A percentile compares a stretch with the other conserved stretches of the same genome.
phyloP scores from a whole-genome alignment of 2,113 vertebrate genomes.

The Megalops atlanticus region DNA sequence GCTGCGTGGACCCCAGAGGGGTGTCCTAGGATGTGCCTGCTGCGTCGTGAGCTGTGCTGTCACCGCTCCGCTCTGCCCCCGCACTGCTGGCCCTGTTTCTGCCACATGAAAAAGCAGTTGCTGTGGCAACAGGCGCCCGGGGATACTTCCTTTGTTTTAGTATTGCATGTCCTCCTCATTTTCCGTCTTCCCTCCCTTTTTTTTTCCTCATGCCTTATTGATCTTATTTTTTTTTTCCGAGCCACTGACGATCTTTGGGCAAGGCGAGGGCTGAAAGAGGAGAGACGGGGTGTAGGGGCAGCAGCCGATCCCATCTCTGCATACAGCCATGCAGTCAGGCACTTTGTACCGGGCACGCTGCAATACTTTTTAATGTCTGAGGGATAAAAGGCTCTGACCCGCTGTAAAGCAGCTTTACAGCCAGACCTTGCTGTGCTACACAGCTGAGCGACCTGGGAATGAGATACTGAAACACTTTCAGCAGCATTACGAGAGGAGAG shows the following conservation, averaged over 20 bases:
- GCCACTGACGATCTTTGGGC: not conserved
- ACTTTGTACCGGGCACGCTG: too few species aligned
- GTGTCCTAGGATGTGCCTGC: conserved; percentile 43
- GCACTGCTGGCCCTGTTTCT: conserved; percentile 56
- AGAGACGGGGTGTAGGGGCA: not conserved
- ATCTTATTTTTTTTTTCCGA: conserved; percentile 1
- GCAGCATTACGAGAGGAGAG: not conserved
- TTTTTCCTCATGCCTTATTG: conserved; percentile 26
- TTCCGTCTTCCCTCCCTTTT: conserved; percentile 22
- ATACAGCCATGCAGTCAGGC: too few species aligned
- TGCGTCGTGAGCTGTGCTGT: conserved; percentile 49
- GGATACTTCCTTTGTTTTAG: conserved; percentile 71
- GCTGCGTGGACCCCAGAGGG: not conserved
- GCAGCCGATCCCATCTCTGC: too few species aligned
- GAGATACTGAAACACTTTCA: not conserved
- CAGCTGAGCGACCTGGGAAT: not conserved
- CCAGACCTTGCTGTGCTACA: not conserved
- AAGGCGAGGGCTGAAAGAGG: not conserved
- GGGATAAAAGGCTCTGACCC: too few species aligned
- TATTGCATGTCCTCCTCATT: conserved; percentile 27
- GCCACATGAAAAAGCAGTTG: conserved; percentile 69
- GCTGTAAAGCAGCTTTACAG: too few species aligned
- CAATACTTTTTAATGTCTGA: too few species aligned
- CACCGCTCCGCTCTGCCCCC: conserved; percentile 54
- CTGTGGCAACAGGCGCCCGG: conserved; percentile 71